Evolutionary conservation across 30 jellyfish, hydroid and myxozoan species (phyloP), one percentile per base, ranked within the genome.

Genomic region (Nemopilema nomurai): DNA sequence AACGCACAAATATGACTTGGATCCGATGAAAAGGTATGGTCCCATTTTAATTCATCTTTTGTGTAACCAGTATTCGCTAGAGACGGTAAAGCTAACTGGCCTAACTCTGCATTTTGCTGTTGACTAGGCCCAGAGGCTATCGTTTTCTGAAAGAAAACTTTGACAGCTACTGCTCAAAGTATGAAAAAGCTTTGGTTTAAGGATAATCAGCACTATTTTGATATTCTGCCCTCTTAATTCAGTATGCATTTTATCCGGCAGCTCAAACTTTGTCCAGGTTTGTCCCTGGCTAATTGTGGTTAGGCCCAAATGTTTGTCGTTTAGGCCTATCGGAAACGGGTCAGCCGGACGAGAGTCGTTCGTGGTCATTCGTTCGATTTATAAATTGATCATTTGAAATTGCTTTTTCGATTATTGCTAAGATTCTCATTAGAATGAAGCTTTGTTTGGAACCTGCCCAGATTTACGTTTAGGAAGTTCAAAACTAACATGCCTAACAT

Each of bases 51-150:
- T 41, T 41, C 9, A 41, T 41, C 57, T 6, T 41, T 13, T 41
- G 57, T 41, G 57, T 41, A 41, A 41, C 9, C 57, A 6, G 6
- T 3, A 41, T 13, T 41, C 13, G 57, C 57, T 3, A 41, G 57
- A 13, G 57, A 41, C 13, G 57, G 57, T 41, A 41, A 41, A 41
- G 57, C 13, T 41, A 3, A 3, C 57, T 49, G 89, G 89, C 89
- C 89, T 80, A 80, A 80, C 57, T 41, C n/a, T 41, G 57, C 6
- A 41, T 28, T 80, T 80, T 80, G 77, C 63, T 71, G 69, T 64
- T 73, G 83, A 41, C 69, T 73, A 73, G 83, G 83, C 83, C 83
- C 83, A 73, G 83, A 73, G 83, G 83, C 83, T 3, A 73, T 73
- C 69, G 0, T 16, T 73, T 30, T 49, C 41, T 63, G 17, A n/a